Base-by-base conservation (phyloP, 2,888 invertebrate species). In the Fabriciana adippe region DNA sequence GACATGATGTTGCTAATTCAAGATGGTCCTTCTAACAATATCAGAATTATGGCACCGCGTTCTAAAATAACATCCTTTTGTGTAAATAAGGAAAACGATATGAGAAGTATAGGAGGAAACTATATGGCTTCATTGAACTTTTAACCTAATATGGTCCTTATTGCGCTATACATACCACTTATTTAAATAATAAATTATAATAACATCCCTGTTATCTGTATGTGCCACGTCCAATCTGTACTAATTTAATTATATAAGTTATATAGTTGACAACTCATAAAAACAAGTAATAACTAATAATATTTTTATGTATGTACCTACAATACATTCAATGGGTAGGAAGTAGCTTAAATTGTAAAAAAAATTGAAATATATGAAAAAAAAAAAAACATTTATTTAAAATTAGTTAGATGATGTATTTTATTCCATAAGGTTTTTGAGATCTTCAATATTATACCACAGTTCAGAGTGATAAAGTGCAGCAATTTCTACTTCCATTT, bases 401-500 rank as follows among this genome's bases (percentile, higher is more conserved):
- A 61, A 41, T 53, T 51, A 61, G 35, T 53, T 15, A 61, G 15
- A 15, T 18, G 41, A 53, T n/a, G n/a, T 5, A 8, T 21, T 18
- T 51, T 61, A n/a, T 41, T 63, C 53, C 47, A 31, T 48, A 26
- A 41, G 59, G n/a, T 72, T 72, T 71, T 81, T 79, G n/a, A 81
- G 60, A 18, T 81, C 77, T 73, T 85, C 79, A 48, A 88, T 77
- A 13, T 80, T 79, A 59, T 81, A 77, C 79, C 84, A 86, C 6
- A 87, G 69, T 57, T 85, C 81, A 0, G 85, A 83, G 55, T 89
- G 89, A 65, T 81, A 84, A 21, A 86, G 69, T 1, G 85, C 82
- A 15, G 88, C 87, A 6, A 81, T 82, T 77, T 89, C 85, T 4
- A 87, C 82, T 78, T 88, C 88, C 66, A 84, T 73, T 75, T 89